A percentile compares a stretch with the other conserved stretches of the same genome.
phyloP scores from a whole-genome alignment of 92 coral and sea anemone genomes.

The Diadumene lineata region DNA sequence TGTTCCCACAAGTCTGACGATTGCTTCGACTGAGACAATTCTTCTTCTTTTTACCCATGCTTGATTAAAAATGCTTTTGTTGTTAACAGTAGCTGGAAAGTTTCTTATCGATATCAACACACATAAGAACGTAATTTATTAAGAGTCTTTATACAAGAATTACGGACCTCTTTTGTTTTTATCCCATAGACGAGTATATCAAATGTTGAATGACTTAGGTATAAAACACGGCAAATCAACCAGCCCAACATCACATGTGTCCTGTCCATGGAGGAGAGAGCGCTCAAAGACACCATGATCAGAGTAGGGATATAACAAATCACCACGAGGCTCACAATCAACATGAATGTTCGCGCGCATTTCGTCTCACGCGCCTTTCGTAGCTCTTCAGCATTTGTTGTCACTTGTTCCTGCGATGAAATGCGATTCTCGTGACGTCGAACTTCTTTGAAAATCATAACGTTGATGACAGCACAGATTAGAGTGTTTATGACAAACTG shows the following conservation, averaged over 20 bases:
- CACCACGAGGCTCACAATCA: constrained; percentile 1
- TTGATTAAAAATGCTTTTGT: too few relatives aligned
- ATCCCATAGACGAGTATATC: constrained; percentile 22
- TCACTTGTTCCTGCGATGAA: constrained; percentile 5
- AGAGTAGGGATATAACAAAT: constrained; percentile 7
- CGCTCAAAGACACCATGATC: background rate
- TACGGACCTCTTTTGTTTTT: constrained; percentile 3
- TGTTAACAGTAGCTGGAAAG: too few relatives aligned
- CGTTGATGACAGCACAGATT: background rate
- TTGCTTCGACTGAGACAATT: too few relatives aligned
- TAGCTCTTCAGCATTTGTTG: constrained; percentile 8
- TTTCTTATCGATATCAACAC: too few relatives aligned
- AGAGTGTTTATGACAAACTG: background rate
- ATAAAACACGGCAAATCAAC: background rate
- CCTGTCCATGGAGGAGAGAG: background rate
- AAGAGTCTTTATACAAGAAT: background rate
- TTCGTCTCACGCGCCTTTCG: constrained; percentile 24
- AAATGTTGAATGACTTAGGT: constrained; percentile 9
- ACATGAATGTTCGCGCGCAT: constrained; percentile 13
- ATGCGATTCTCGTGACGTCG: constrained; percentile 23
- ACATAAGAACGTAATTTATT: background rate
- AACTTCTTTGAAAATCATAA: constrained; percentile 7
- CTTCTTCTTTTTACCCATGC: too few relatives aligned
- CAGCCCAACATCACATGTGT: background rate
- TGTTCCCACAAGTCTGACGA: too few relatives aligned